Conservation (phyloP, 2,888 invertebrate species). For the Lamellibrachia columna region DNA sequence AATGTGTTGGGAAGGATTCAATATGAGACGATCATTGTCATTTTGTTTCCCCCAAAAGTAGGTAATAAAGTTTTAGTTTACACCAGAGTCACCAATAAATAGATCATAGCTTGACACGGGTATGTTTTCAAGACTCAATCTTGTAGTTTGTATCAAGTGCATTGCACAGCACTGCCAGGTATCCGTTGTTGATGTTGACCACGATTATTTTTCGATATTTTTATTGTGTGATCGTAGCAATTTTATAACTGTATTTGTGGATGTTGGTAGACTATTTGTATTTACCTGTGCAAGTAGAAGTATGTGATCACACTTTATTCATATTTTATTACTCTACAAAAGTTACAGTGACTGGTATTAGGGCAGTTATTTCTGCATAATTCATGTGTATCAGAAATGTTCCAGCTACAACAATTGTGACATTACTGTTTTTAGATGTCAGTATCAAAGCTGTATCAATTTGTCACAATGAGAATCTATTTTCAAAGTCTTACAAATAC, state of each 20-base stretch:
- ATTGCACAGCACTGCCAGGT: background rate
- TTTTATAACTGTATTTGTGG: background rate
- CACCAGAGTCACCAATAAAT: background rate
- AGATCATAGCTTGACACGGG: background rate
- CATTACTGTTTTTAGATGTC: too few species aligned
- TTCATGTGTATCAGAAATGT: too few species aligned
- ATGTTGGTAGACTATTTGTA: background rate
- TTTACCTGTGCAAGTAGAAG: background rate
- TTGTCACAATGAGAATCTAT: background rate
- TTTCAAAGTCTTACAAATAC: background rate
- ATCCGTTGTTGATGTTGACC: background rate
- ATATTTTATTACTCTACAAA: background rate
- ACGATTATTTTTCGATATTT: background rate
- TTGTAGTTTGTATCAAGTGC: background rate
- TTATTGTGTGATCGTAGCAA: background rate
- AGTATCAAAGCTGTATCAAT: too few species aligned
- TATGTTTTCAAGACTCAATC: background rate
- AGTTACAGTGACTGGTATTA: background rate
- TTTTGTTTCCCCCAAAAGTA: background rate
- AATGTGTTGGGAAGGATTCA: background rate
- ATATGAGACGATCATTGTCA: background rate
- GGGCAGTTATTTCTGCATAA: too few species aligned
- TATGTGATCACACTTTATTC: constrained; percentile 31
- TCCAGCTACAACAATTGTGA: too few species aligned
- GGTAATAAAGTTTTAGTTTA: background rate